Base-by-base conservation (phyloP, 2,113 vertebrate genomes). In the Hippolais icterina region DNA sequence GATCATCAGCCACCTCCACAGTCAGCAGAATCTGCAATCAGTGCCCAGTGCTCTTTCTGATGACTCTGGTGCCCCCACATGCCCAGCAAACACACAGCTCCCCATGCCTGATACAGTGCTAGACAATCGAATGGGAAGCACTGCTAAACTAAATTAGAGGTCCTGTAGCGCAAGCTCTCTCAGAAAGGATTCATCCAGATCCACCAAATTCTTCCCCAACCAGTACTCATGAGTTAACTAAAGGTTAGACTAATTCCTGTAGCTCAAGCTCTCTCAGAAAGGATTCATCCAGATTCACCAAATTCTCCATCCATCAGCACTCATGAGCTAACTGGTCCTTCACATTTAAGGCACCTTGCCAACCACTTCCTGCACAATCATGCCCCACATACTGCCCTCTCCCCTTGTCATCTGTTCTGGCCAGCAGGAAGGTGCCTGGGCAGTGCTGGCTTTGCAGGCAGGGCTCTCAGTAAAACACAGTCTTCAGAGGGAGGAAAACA, bases 381-480 rank as follows among this genome's bases (percentile, higher is more conserved):
- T 39, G 27, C 25, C 41, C 11, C 4, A 2, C 0, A 0, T 35
- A 15, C 47, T 42, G 19, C 10, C 65, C 54, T 15, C 35, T 68
- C n/a, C 12, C 50, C 23, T 9, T 23, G 29, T 22, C 4, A 4
- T 23, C 35, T 31, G 25, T 24, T 52, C 18, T 20, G 54, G 42
- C 9, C 53, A 41, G 44, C n/a, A 16, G 46, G 23, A 60, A 42
- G 42, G 21, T 70, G 19, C 31, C 33, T 28, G 33, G 42, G 11
- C 35, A 77, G 35, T 0, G 0, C 0, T 9, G 50, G 64, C 39
- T 81, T 44, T 52, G n/a, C 14, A 17, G 90, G 49, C 53, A 76
- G 6, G 46, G 4, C 23, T 86, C 29, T 39, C 0, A 3, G 33
- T 24, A 49, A 35, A 33, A 12, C 19, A 5, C 0, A 0, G 27